These are phyloP conservation scores for Baronia brevicornis DNA, from an alignment of 2,888 invertebrate genomes.

Conservation along the genomic window DNA sequence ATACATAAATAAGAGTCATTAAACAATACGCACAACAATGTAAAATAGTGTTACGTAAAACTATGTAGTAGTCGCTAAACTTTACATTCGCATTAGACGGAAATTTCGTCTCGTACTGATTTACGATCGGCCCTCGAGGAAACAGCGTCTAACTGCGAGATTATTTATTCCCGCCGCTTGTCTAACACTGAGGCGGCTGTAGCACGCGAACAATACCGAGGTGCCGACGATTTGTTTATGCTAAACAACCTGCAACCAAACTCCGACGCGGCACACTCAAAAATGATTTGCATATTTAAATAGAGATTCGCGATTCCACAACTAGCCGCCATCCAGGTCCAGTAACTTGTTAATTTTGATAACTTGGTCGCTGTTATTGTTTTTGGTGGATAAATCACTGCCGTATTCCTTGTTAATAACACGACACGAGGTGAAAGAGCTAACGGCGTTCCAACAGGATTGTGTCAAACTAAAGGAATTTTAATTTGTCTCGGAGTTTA, in stretches of 20 bases:
- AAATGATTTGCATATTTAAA: constrained; percentile 63
- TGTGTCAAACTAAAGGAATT: constrained; percentile 69
- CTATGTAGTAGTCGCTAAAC: constrained; percentile 48
- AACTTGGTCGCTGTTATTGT: constrained; percentile 39
- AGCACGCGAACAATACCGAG: constrained; percentile 25
- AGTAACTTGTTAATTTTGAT: constrained; percentile 52
- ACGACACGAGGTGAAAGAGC: constrained; percentile 48
- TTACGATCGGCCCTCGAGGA: constrained; percentile 51
- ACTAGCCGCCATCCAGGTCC: constrained; percentile 36
- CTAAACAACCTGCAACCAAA: constrained; percentile 54
- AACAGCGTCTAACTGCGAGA: constrained; percentile 50
- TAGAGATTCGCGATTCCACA: constrained; percentile 39
- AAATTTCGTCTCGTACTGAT: constrained; percentile 58
- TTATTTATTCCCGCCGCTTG: constrained; percentile 54
- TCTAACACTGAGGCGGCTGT: constrained; percentile 35
- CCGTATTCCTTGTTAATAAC: constrained; percentile 59
- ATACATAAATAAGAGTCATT: constrained; percentile 39
- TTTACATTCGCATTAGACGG: constrained; percentile 59
- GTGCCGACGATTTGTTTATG: constrained; percentile 57
- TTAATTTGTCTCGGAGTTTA: constrained; percentile 69
- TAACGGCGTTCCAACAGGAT: constrained; percentile 63
- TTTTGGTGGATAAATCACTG: constrained; percentile 52
- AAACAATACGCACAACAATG: constrained; percentile 42
- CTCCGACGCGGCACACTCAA: constrained; percentile 45
- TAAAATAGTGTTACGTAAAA: constrained; percentile 40